Conservation (phyloP, 2,113 vertebrate species). For the Carollia perspicillata region DNA sequence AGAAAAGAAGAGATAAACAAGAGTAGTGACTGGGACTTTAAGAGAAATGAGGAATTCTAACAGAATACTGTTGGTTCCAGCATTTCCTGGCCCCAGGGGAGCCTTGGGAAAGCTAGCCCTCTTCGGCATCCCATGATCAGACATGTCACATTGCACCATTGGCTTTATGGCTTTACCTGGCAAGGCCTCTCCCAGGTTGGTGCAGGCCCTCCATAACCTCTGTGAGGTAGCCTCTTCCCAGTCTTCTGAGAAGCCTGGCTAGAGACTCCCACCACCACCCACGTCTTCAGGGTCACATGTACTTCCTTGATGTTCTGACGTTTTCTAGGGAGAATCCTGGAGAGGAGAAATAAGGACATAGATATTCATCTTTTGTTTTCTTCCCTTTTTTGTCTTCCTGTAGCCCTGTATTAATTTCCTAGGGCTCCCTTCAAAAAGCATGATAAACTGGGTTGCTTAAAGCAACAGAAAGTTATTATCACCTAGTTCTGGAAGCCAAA, state of each 20-base stretch:
- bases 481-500: background rate
- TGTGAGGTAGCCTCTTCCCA: background rate
- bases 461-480: background rate
- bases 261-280: background rate
- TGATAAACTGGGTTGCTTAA: background rate
- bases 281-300: background rate
- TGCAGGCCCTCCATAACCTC: too few species aligned
- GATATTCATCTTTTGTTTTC: background rate
- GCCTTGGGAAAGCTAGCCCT: accelerated
- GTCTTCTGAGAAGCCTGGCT: background rate
- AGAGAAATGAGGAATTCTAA: background rate
- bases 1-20: background rate
- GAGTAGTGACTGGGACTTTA: background rate
- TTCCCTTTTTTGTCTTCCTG: background rate
- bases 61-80: background rate
- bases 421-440: background rate
- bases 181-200: background rate
- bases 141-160: accelerated
- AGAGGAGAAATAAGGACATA: background rate
- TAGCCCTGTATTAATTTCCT: background rate
- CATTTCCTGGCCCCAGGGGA: background rate
- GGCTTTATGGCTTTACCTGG: background rate
- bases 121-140: background rate
- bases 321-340: background rate
- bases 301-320: too few species aligned